Conservation (phyloP, 2,113 vertebrate genomes). For the Elachura formosa region DNA sequence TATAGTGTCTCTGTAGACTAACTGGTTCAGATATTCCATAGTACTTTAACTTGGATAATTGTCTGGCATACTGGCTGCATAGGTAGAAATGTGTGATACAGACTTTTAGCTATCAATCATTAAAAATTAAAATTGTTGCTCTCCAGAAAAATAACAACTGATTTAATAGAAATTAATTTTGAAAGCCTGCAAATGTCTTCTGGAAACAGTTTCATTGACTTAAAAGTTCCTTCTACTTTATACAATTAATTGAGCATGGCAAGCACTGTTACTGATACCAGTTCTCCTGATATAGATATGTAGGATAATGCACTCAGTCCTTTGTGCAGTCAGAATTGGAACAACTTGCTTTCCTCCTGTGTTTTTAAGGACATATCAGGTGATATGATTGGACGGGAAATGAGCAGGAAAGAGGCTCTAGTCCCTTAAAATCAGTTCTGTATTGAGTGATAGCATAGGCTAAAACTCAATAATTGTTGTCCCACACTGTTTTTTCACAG, state of each 20-base stretch:
- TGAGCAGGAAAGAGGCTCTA: neutral
- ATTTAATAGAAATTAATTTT: neutral
- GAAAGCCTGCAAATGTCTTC: neutral
- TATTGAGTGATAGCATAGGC: neutral
- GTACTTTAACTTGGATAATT: neutral
- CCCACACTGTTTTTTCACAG: neutral
- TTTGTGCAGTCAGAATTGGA: neutral
- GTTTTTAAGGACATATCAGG: neutral
- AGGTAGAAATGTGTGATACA: neutral
- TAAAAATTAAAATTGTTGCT: neutral
- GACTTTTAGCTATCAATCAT: neutral
- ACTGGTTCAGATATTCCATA: neutral
- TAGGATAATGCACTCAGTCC: neutral
- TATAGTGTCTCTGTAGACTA: neutral
- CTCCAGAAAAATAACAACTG: neutral
- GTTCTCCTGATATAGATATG: neutral
- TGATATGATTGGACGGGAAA: neutral
- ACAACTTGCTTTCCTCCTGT: neutral
- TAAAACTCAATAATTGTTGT: neutral
- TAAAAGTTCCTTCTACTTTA: neutral
- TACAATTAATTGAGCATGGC: neutral
- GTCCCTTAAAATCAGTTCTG: neutral
- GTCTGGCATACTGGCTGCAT: neutral
- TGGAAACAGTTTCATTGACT: neutral
- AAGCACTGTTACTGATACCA: neutral